phyloP scores from a whole-genome alignment of 2,113 vertebrate species.

The Collichthys lucidus region DNA sequence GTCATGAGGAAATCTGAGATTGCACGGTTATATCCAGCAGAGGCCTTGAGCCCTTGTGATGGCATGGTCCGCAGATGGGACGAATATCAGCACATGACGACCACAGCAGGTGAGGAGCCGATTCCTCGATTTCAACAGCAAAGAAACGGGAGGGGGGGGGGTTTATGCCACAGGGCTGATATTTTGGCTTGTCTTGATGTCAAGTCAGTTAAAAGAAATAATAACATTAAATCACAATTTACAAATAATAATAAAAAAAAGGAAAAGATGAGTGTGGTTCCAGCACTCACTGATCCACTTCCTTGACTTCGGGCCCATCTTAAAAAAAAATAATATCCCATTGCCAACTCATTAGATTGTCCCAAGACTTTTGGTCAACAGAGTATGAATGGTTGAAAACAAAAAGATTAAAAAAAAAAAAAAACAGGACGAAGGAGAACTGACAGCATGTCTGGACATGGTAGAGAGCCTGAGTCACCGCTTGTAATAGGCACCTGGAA shows the following conservation, averaged over 20 bases:
- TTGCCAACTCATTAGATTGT: conserved; percentile 61
- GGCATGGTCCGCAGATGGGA: conserved; percentile 37
- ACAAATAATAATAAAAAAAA: conserved; percentile 3
- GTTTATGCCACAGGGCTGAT: conserved; percentile 37
- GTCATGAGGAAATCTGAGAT: conserved; percentile 34
- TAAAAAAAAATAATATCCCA: conserved; percentile 30
- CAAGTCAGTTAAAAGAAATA: conserved; percentile 58
- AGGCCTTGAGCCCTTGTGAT: conserved; percentile 62
- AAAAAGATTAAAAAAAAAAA: conserved; percentile 55
- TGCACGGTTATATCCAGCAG: conserved; percentile 53
- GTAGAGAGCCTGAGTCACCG: conserved; percentile 81
- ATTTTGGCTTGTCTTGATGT: conserved; percentile 54
- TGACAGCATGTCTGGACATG: conserved; percentile 61
- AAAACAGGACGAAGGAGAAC: conserved; percentile 51
- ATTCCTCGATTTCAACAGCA: conserved; percentile 42
- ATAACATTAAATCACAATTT: conserved; percentile 29
- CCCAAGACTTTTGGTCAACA: conserved; percentile 66
- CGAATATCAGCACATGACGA: conserved; percentile 38
- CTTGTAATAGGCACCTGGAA: conserved; percentile 85
- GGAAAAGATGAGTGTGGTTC: conserved; percentile 32
- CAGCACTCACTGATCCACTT: conserved; percentile 51
- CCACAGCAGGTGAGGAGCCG: conserved; percentile 25
- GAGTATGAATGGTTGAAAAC: conserved; percentile 49
- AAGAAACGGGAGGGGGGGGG: conserved; percentile 35
- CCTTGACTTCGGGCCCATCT: conserved; percentile 26